Evolutionary conservation across 2,797 vertebrate genomes (phyloP).

Genomic region (Typhlichthys eigenmanni): DNA sequence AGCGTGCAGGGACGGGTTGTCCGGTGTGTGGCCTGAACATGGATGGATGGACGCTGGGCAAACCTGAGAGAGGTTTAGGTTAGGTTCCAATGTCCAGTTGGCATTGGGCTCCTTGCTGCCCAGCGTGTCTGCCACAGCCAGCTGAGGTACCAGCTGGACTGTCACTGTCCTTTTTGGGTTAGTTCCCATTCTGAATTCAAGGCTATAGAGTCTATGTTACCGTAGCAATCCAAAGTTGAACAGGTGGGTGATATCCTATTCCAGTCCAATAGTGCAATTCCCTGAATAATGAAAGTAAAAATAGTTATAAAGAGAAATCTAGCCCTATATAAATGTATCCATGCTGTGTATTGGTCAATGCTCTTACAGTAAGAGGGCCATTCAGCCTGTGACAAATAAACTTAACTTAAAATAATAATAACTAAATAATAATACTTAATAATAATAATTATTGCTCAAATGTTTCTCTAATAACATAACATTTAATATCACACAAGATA

Average conservation of each 20-base stretch:
- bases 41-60: slow-evolving; percentile 58
- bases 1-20: slow-evolving; percentile 44
- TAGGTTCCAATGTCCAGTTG: slow-evolving; percentile 62
- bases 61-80: slow-evolving; percentile 70
- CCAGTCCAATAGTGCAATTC: slow-evolving; percentile 26
- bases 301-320: not conserved
- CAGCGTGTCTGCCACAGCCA: slow-evolving; percentile 72
- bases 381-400: slow-evolving; percentile 1
- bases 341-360: too few relatives aligned
- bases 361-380: not conserved
- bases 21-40: slow-evolving; percentile 35
- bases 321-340: too few relatives aligned
- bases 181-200: slow-evolving; percentile 85
- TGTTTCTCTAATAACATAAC: too few relatives aligned
- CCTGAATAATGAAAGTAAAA: slow-evolving; percentile 62
- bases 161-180: slow-evolving; percentile 86
- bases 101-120: slow-evolving; percentile 74
- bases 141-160: slow-evolving; percentile 78
- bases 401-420: not conserved
- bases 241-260: slow-evolving; percentile 25
- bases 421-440: not conserved
- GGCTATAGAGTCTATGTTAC: slow-evolving; percentile 41
- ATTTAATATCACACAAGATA: too few relatives aligned
- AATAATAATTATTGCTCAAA: not conserved
- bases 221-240: slow-evolving; percentile 61